A percentile compares a stretch with the other conserved stretches of the same genome.
phyloP scores from a whole-genome alignment of 2,888 invertebrate species.

The Herminia tarsipennalis region DNA sequence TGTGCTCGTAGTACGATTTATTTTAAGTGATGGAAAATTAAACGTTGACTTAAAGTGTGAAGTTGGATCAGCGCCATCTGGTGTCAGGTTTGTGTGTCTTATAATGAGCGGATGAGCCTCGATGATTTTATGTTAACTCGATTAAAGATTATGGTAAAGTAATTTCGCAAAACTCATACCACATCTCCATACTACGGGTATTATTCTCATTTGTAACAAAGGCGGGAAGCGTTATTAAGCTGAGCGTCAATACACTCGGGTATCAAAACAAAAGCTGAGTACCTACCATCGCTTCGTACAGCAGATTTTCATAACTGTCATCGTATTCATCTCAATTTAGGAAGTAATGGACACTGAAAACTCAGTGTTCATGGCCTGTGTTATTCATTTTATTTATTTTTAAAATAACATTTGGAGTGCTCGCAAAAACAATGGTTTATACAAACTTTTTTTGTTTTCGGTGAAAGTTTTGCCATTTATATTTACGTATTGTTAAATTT shows the following conservation, averaged over 20 bases:
- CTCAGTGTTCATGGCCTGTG: conserved; percentile 2
- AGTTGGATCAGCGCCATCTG: no score
- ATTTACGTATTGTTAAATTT: not conserved
- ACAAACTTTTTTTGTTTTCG: not conserved
- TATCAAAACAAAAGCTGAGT: not conserved
- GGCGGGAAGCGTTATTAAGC: not conserved
- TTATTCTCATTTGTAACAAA: not conserved
- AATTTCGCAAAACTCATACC: no score
- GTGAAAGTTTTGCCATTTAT: not conserved
- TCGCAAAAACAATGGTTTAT: not conserved
- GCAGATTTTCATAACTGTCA: conserved; percentile 16
- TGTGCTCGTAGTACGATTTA: no score
- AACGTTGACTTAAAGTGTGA: no score
- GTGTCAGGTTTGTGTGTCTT: no score
- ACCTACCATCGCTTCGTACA: not conserved
- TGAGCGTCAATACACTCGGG: not conserved
- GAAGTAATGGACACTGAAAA: conserved; percentile 13
- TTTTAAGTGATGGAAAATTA: no score
- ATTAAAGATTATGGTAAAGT: no score
- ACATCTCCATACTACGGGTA: no score
- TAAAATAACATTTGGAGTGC: not conserved
- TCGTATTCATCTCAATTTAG: conserved; percentile 27
- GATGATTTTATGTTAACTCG: no score
- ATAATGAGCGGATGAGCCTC: no score
- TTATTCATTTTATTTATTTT: conserved; percentile 9